Evolutionary conservation across 2,888 invertebrate genomes (phyloP), one percentile per base, ranked within the genome.

Genomic region (Aelia acuminata): DNA sequence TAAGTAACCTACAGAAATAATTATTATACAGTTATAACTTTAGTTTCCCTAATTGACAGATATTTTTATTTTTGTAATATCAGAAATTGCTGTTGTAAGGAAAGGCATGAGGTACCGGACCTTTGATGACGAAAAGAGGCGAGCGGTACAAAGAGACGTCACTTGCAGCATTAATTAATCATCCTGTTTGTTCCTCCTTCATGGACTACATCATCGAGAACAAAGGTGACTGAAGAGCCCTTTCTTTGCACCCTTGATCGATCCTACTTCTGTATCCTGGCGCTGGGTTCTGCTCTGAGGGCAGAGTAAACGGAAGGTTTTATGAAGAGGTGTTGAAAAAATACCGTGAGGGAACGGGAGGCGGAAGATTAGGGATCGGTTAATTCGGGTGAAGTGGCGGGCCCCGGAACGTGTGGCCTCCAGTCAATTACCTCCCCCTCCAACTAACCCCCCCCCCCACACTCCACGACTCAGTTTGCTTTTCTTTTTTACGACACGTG

Each of bases 361-460:
- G 48, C 20, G 48, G 50, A 39, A 39, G 85, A 85, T 48, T 50
- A 31, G 35, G 53, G 57, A 57, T 57, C 57, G 53, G 50, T 85
- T 31, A 35, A 50, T 57, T 57, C 50, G 53, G 57, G 48, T 39
- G 50, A 39, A 43, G 48, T 22, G 85, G 50, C 85, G 39, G 85
- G 57, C 43, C 85, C 15, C n/a, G 50, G 57, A 57, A 50, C 53
- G 57, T 57, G 85, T 57, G 53, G 85, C 50, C 85, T 85, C 85
- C 53, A 85, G 57, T 50, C 50, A 50, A 57, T 85, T 85, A 85
- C 50, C 50, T 31, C 43, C 43, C 0, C 31, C 85, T 13, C 31
- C n/a, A n/a, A n/a, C n/a, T n/a, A n/a, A n/a, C n/a, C 26, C 50
- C n/a, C 22, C 18, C 22, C 48, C 10, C 43, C n/a, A 26, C 85